Conservation (phyloP, 2,888 invertebrate genomes). For the Lordiphosa fenestrarum region DNA sequence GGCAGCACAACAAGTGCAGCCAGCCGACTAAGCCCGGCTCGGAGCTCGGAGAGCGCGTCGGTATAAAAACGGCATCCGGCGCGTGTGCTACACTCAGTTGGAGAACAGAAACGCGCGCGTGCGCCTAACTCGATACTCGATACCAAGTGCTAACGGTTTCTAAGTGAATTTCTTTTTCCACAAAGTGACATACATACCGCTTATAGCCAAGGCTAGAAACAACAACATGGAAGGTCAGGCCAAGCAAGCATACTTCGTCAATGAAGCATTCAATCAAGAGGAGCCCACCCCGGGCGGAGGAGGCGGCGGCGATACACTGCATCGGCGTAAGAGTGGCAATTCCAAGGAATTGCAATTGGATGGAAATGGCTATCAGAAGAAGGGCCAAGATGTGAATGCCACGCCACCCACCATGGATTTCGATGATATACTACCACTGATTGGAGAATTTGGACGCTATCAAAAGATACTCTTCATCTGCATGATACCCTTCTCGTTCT, state of each 20-base stretch:
- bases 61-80: conserved; percentile 62
- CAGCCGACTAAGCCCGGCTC: conserved; percentile 52
- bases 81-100: conserved; percentile 72
- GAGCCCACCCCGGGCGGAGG: conserved; percentile 28
- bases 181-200: conserved; percentile 50
- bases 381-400: conserved; percentile 29
- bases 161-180: conserved; percentile 56
- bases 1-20: conserved; percentile 23
- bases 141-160: conserved; percentile 12
- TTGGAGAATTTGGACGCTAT: conserved; percentile 92
- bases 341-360: conserved; percentile 69
- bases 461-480: conserved; percentile 90
- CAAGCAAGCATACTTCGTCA: conserved; percentile 70
- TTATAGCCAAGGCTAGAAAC: conserved; percentile 22
- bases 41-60: conserved; percentile 38
- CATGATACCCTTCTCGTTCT: conserved; percentile 94
- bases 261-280: conserved; percentile 65
- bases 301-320: conserved; percentile 48
- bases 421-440: conserved; percentile 89
- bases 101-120: conserved; percentile 69
- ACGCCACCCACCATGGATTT: conserved; percentile 83
- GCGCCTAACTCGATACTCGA: conserved; percentile 31
- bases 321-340: conserved; percentile 74
- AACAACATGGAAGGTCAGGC: conserved; percentile 60
- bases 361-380: conserved; percentile 25